These are phyloP conservation scores for Ciona savignyi DNA, from an alignment of 23 tunicate genomes.

Conservation along the genomic window DNA sequence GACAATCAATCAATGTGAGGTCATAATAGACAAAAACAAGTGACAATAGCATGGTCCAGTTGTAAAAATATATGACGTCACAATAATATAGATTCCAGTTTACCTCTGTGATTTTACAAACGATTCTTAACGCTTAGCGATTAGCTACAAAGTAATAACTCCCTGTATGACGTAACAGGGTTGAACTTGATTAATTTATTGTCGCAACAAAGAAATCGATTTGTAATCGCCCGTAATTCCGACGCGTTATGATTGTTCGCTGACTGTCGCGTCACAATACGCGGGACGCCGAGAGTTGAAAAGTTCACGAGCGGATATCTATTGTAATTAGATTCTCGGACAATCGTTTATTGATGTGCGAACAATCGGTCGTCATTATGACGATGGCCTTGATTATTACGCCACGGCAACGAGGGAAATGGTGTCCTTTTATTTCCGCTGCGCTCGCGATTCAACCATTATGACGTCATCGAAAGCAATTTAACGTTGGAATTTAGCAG, in stretches of 20 bases:
- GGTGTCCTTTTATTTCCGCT: not conserved
- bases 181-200: not conserved
- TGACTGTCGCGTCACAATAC: too few species aligned
- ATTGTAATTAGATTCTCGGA: not conserved
- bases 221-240: not conserved
- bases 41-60: not conserved
- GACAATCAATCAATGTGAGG: not conserved
- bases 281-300: too few species aligned
- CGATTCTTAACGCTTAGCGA: not conserved
- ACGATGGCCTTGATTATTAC: not conserved
- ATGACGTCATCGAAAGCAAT: not conserved
- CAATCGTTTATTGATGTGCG: not conserved
- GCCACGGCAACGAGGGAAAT: not conserved
- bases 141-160: too few species aligned
- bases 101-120: not conserved
- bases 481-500: too few species aligned
- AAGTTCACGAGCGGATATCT: not conserved
- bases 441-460: not conserved
- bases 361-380: not conserved
- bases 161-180: not conserved
- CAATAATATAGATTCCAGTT: not conserved
- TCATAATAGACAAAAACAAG: not conserved
- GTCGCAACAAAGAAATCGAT: not conserved
- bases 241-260: not conserved
- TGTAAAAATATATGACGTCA: not conserved